phyloP scores from a whole-genome alignment of 2,113 vertebrate genomes.

The Neotragus pygmaeus region DNA sequence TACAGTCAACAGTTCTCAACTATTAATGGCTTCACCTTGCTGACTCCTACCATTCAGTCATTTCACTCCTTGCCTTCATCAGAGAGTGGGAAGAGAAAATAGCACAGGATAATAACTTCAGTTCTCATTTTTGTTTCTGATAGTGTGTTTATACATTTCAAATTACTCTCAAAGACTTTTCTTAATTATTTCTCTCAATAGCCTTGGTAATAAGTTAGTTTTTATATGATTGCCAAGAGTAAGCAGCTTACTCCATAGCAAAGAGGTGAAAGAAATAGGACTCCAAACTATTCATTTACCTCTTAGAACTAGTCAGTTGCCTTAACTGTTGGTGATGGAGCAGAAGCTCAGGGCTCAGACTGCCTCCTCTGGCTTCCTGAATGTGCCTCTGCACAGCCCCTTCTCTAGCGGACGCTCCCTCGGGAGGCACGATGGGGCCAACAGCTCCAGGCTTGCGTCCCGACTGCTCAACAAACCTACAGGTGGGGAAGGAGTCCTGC shows the following conservation, averaged over 20 bases:
- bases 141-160: background rate
- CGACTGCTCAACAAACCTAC: background rate
- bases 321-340: background rate
- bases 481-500: background rate
- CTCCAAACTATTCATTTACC: background rate
- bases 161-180: background rate
- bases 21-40: background rate
- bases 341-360: background rate
- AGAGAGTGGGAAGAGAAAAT: background rate
- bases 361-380: background rate
- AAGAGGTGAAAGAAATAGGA: background rate
- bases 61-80: background rate
- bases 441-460: background rate
- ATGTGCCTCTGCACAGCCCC: background rate
- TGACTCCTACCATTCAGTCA: background rate
- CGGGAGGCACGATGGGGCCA: background rate
- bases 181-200: conserved; percentile 44
- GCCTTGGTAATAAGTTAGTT: background rate
- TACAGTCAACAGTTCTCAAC: background rate
- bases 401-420: background rate
- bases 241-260: background rate
- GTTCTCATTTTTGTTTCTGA: background rate
- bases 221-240: background rate
- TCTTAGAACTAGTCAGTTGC: background rate
- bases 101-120: background rate